These are phyloP conservation scores for Potorous gilbertii DNA, from an alignment of 2,797 vertebrate species.

Conservation along the genomic window DNA sequence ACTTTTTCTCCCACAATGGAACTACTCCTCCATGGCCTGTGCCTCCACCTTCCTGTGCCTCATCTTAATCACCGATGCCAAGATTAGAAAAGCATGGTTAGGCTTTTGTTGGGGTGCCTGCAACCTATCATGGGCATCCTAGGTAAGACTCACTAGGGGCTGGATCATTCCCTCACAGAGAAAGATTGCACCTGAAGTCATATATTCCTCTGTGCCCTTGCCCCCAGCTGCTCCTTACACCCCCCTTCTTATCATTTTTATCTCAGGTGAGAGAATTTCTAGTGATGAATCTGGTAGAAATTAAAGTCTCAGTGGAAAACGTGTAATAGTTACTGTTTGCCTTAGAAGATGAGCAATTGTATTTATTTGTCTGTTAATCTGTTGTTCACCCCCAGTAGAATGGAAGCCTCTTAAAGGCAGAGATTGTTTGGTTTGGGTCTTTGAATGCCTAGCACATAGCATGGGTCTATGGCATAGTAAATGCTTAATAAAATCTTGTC, in stretches of 20 bases:
- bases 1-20: no score
- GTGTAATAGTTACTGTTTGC: background rate
- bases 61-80: no score
- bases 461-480: background rate
- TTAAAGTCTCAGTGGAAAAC: background rate
- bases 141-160: background rate
- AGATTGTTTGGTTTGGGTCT: background rate
- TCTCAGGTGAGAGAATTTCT: background rate
- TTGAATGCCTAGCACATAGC: background rate
- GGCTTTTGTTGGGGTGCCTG: background rate
- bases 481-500: background rate
- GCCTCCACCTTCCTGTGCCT: no score
- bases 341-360: slow-evolving; percentile 7
- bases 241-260: background rate
- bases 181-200: background rate
- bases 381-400: background rate
- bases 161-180: background rate
- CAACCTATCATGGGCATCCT: background rate
- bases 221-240: background rate
- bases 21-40: no score
- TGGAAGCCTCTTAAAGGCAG: background rate
- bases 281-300: background rate
- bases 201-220: background rate
- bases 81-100: background rate
- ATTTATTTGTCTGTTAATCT: background rate